Evolutionary conservation across 2,113 vertebrate species (phyloP), one percentile per base, ranked within the genome.

Genomic region (Perognathus longimembris): DNA sequence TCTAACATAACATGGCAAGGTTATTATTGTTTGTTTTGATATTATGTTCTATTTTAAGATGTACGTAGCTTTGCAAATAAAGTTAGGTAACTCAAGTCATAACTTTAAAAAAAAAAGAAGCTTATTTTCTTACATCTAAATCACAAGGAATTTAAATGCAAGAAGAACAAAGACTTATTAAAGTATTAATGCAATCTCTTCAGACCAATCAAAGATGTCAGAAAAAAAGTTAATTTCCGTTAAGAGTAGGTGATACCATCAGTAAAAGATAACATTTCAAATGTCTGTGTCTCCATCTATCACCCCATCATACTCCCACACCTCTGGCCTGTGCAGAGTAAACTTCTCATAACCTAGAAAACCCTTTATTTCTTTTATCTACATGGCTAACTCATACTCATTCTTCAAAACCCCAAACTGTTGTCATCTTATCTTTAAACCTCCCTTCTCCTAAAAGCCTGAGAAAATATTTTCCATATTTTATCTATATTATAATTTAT

Each of bases 1-100:
- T 76, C 91, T 88, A 54, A 71, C 61, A 76, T 92, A 94, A 90
- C 89, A 90, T 38, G 92, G 45, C 22, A 71, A 80, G 26, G 10
- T 89, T 96, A 93, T 96, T 94, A 96, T 93, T 94, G 92, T 89
- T 97, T 95, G 96, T 96, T 94, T 94, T 90, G 91, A 89, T 95
- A 79, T 95, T 63, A 36, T 89, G 64, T 54, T 97, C 38, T 85
- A 84, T 92, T 96, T 93, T 89, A 94, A 94, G 90, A 96, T 78
- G 83, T 89, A 88, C 78, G 82, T 78, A 91, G 92, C 59, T 94
- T 94, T 95, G 93, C 93, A 92, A 94, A 96, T 96, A 88, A 87
- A 92, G 80, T 94, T 85, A 94, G 77, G 50, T 93, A 95, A 78
- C 88, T 92, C 83, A 91, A 94, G 73, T 3, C 71, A 90, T 40